Evolutionary conservation across 1,140 invertebrate genomes (phyloP), one percentile per base, ranked within the genome.

Genomic region (Lordiphosa clarofinis): DNA sequence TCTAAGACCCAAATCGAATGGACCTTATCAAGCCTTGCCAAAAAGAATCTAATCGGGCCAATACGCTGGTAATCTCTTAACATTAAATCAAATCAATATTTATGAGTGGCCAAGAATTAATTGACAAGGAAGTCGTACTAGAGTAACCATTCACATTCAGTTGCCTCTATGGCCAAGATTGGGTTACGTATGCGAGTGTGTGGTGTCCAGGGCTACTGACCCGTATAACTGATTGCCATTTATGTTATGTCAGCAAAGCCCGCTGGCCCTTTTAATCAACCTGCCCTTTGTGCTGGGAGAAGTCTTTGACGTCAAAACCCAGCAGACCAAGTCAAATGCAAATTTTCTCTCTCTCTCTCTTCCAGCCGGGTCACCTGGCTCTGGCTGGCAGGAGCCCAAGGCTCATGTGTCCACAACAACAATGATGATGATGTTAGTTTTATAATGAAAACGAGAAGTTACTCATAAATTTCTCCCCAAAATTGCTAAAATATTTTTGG

Each of bases 21-120:
- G 3, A 28, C 46, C 47, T 39, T 71, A 71, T 79, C 72, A 46
- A 4, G 2, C 5, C 10, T 8, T 56, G 44, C 31, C 53, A 11
- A 11, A 50, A 10, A 46, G 60, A 81, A 82, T 81, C 76, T 81
- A 82, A 81, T 81, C 76, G 61, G 71, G 21, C 4, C 21, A 2
- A 24, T 6, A 50, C 48, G 13, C 15, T 39, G 39, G 40, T 72
- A 75, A 82, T 82, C 72, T 54, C 53, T 28, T 49, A 48, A 37
- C 47, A 8, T 39, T 60, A 65, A 75, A 79, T 63, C 67, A 62
- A 67, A 57, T 67, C 62, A 56, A 52, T 46, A 63, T 71, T 75
- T 82, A 78, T 67, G 76, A 39, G 39, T 49, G 54, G 52, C 55
- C 44, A 47, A 31, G 60, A 55, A 61, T 59, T 21, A 54, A 24